Percentiles rank a stretch among this genome's conserved stretches.
Evolutionary conservation across 2,888 invertebrate species (phyloP).

Genomic region (Bellardia pandia): DNA sequence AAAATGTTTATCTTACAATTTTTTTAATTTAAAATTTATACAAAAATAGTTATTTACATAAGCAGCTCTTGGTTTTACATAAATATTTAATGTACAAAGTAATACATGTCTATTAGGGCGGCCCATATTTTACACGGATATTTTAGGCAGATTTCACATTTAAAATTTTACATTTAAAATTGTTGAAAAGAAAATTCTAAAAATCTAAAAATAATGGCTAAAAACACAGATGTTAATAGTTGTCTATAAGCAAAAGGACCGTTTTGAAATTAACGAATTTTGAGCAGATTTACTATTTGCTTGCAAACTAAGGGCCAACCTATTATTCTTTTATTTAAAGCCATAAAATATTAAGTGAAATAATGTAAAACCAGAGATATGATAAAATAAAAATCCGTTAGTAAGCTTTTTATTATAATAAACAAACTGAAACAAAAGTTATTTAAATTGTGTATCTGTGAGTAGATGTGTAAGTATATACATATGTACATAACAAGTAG

Average conservation of each 20-base stretch:
- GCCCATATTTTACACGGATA: no score
- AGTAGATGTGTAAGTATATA: not conserved
- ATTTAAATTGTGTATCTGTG: not conserved
- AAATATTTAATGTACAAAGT: conserved; percentile 38
- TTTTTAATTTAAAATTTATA: conserved; percentile 10
- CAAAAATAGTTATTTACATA: conserved; percentile 25
- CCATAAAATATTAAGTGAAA: conserved; percentile 1
- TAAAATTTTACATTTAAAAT: no score
- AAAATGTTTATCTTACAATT: not conserved
- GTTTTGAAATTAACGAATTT: no score
- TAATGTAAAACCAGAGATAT: conserved; percentile 1
- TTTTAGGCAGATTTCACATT: no score
- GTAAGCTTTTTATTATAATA: conserved; percentile 16
- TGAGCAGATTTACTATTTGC: no score
- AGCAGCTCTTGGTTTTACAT: conserved; percentile 14
- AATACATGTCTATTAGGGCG: not conserved
- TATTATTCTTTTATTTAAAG: not conserved
- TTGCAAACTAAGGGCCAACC: no score
- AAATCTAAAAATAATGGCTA: no score
- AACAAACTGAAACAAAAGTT: not conserved
- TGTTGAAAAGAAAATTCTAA: no score
- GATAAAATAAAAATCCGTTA: conserved; percentile 30
- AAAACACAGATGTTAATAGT: no score
- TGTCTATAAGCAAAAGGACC: no score
- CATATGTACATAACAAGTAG: not conserved